Conservation (phyloP, 2,113 vertebrate species). For the Maccullochella peelii region DNA sequence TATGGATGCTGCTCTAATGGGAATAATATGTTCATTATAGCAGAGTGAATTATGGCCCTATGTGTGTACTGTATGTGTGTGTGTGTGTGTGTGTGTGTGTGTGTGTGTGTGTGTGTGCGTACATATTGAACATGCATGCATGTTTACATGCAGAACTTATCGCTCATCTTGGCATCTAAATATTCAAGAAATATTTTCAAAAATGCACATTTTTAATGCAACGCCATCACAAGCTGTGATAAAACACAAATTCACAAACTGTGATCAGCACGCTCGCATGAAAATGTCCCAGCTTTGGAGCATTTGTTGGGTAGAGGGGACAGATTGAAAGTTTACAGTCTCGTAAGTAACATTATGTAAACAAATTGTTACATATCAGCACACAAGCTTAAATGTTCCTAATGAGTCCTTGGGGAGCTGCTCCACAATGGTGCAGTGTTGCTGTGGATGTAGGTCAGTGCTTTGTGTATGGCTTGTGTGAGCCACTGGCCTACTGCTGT, state of each 20-base stretch:
- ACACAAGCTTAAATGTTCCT: constrained; percentile 74
- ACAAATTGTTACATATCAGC: constrained; percentile 82
- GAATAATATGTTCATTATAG: constrained; percentile 35
- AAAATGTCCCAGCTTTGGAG: constrained; percentile 34
- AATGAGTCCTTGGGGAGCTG: constrained; percentile 79
- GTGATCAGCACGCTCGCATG: not conserved
- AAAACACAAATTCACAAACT: not conserved
- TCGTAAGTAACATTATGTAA: constrained; percentile 76
- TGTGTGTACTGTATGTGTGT: constrained; percentile 5
- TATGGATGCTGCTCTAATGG: constrained; percentile 16
- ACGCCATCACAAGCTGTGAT: not conserved
- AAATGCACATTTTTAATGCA: not conserved
- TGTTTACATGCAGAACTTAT: not conserved
- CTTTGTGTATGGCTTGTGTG: constrained; percentile 53
- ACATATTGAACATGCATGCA: not conserved
- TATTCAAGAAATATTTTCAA: not conserved
- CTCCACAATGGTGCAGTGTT: constrained; percentile 80
- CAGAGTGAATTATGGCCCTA: not conserved
- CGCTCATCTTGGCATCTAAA: not conserved
- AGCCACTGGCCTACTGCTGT: constrained; percentile 34
- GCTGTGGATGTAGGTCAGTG: constrained; percentile 81
- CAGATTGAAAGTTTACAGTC: constrained; percentile 68
- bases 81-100: constrained; percentile 10
- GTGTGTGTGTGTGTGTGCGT: constrained; percentile 6
- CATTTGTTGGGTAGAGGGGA: constrained; percentile 30